Evolutionary conservation across 2,888 invertebrate genomes (phyloP), one percentile per base, ranked within the genome.

Genomic region (Thumatha senex): DNA sequence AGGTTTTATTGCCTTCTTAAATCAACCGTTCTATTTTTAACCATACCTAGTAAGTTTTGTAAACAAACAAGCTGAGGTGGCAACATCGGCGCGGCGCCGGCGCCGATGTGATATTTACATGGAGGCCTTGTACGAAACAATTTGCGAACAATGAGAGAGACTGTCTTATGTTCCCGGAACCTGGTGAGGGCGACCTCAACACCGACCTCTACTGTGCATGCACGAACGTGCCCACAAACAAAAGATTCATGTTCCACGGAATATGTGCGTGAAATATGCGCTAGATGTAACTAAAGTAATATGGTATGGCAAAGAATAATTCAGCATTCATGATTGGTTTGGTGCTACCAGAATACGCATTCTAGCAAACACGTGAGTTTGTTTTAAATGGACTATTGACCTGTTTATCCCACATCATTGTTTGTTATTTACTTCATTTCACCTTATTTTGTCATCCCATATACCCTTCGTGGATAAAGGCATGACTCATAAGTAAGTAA

Each of bases 131-230:
- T 75, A 62, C 66, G 70, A 70, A 78, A 78, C 82, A 81, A 86
- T 87, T 86, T 84, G 84, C 79, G 82, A 83, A 85, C 88, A 87
- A 85, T 85, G 76, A 77, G 66, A 68, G 67, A 71, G 59, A 72
- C 72, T 84, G 86, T 86, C 85, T 80, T 79, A 74, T 78, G 78
- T 82, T 89, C 87, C 89, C 87, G 89, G 88, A 88, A 86, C 84
- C 79, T 71, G 68, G 76, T 74, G 75, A 70, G 65, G 68, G 70
- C 76, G 86, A 86, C 87, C 86, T 88, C 82, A 78, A 61, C 62
- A 53, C 66, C 71, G 81, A 82, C 84, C 83, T 82, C 80, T 68
- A 40, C 30, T 14, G 51, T 46, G 54, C 54, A 58, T 61, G 62
- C 63, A 56, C 60, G 55, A 64, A 64, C 59, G 54, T 65, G 60